A percentile compares a stretch with the other conserved stretches of the same genome.
Evolutionary conservation across 2,888 invertebrate species (phyloP).

Genomic region (Melieria omissa): DNA sequence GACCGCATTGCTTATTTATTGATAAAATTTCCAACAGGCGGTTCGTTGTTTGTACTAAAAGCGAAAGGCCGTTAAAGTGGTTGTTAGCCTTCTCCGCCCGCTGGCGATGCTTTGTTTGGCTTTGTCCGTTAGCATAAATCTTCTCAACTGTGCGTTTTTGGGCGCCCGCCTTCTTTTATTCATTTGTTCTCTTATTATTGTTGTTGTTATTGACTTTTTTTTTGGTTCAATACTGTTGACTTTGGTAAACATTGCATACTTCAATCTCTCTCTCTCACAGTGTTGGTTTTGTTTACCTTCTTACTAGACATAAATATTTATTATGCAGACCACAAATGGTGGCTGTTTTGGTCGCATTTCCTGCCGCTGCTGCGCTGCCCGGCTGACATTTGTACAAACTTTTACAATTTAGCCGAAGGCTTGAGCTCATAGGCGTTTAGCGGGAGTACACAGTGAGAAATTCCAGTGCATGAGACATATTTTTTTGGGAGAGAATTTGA

Average conservation of each 20-base stretch:
- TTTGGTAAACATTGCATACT: constrained; percentile 24
- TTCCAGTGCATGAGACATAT: too few relatives aligned
- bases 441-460: too few relatives aligned
- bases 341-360: background rate
- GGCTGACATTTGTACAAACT: too few relatives aligned
- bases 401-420: too few relatives aligned
- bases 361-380: too few relatives aligned
- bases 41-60: background rate
- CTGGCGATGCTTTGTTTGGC: too few relatives aligned
- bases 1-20: constrained; percentile 4
- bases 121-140: too few relatives aligned
- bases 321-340: constrained; percentile 8
- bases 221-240: constrained; percentile 23
- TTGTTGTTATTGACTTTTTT: background rate
- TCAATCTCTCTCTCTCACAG: background rate
- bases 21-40: background rate
- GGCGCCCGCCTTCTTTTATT: too few relatives aligned
- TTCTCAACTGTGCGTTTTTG: too few relatives aligned
- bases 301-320: constrained; percentile 40
- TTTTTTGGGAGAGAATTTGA: too few relatives aligned
- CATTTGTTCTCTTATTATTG: background rate
- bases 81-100: background rate
- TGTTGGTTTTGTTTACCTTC: constrained; percentile 36
- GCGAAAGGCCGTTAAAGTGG: background rate
- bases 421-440: too few relatives aligned